Base-by-base conservation (phyloP, 2,888 invertebrate genomes). In the Mesopsocus fuscifrons region DNA sequence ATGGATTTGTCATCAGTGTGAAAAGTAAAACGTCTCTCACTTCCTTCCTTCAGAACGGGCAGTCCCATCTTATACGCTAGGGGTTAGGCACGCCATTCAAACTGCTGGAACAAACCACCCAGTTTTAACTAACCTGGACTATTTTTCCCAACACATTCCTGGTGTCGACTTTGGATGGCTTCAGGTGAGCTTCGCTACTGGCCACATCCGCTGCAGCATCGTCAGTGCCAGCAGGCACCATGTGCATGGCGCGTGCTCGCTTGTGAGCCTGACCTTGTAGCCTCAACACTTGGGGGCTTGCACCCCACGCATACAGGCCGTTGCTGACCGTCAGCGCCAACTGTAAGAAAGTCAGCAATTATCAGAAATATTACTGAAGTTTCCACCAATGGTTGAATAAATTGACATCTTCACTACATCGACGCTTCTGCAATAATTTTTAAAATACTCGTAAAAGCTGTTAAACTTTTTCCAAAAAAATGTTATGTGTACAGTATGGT, bases 261-360 rank as follows among this genome's bases (percentile, higher is more conserved):
- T 72, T 68, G 52, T 70, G 68, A 3, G 70, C 68, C 55, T 75
- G 75, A 47, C 74, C 73, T 44, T 73, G 72, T 18, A 75, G 58
- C 40, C 79, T 66, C 5, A 83, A 61, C 45, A 74, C 73, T 57
- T 79, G 78, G 0, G 83, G 83, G 54, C 78, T 81, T 34, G 74
- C 71, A 2, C 83, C 83, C 83, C 83, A 84, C 1, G 69, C 68
- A 55, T 72, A 80, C 45, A 83, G 64, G 50, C 68, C 67, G 55
- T 79, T 75, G 44, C 71, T 65, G 13, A 62, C 62, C 47, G 72
- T 71, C 45, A 80, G 68, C 30, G 72, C 78, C 55, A 81, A 63
- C 80, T 80, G 51, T 16, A 58, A 56, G 44, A n/a, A 49, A 45
- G 49, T 48, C n/a, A n/a, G n/a, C n/a, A n/a, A n/a, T n/a, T n/a